phyloP scores from a whole-genome alignment of 2,797 vertebrate genomes.

The Neopelma chrysocephalum region DNA sequence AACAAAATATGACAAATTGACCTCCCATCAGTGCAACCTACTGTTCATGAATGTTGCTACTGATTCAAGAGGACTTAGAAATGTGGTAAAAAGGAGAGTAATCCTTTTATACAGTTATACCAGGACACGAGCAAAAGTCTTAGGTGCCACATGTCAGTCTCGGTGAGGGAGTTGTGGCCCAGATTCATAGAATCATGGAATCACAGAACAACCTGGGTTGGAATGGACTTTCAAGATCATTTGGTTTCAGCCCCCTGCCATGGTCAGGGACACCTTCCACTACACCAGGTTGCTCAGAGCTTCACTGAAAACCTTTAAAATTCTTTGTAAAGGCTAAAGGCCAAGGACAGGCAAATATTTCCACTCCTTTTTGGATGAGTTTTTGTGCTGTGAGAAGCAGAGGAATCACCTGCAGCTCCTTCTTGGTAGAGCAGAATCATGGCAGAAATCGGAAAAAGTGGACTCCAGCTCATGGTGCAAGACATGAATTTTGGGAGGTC shows the following conservation, averaged over 20 bases:
- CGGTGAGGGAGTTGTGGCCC: not conserved
- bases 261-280: not conserved
- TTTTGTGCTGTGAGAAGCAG: not conserved
- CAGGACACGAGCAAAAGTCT: not conserved
- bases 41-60: not conserved
- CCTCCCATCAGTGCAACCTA: not conserved
- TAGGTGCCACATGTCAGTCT: not conserved
- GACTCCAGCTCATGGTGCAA: accelerated
- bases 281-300: not conserved
- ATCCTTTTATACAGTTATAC: not conserved
- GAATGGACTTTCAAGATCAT: not conserved
- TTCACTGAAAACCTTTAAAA: not conserved
- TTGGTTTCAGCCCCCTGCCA: not conserved
- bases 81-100: not conserved
- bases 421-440: accelerated
- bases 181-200: not conserved
- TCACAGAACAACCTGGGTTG: not conserved
- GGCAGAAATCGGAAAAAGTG: not conserved
- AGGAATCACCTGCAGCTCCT: not conserved
- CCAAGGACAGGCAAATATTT: not conserved
- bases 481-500: not conserved
- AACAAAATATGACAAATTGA: not conserved
- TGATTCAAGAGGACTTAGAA: not conserved
- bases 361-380: not conserved
- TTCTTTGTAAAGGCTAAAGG: not conserved